phyloP scores from a whole-genome alignment of 2,797 vertebrate genomes.

The Ciconia nigra region DNA sequence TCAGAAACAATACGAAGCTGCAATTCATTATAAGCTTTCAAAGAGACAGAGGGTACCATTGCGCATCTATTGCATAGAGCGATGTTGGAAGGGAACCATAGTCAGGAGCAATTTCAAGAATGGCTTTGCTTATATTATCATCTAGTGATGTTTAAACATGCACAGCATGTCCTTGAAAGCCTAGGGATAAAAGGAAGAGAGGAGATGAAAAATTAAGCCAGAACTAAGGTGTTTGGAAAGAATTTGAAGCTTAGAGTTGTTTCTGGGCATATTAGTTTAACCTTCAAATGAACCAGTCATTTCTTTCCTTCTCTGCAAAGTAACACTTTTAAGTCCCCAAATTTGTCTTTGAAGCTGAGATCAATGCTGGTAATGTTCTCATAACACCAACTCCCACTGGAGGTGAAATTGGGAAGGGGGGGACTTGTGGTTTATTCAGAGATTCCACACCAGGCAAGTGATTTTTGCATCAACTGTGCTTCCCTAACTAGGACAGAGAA shows the following conservation, averaged over 20 bases:
- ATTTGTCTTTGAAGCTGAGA: constrained; percentile 62
- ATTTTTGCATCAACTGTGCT: constrained; percentile 6
- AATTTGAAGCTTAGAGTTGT: constrained; percentile 20
- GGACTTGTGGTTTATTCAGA: constrained; percentile 15
- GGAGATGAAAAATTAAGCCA: constrained; percentile 56
- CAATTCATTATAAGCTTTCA: neutral
- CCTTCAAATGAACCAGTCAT: constrained; percentile 30
- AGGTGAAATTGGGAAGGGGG: constrained; percentile 21
- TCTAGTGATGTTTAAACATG: constrained; percentile 20
- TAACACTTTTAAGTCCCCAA: neutral
- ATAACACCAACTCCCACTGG: constrained; percentile 52
- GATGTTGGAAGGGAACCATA: neutral
- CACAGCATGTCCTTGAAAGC: constrained; percentile 30
- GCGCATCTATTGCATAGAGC: neutral
- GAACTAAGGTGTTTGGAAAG: constrained; percentile 24
- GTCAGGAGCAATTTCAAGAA: constrained; percentile 21
- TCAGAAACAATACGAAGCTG: neutral
- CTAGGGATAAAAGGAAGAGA: constrained; percentile 13
- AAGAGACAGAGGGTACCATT: neutral
- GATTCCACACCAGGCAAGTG: constrained; percentile 13
- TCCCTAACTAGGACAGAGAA: constrained; percentile 43
- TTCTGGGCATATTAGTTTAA: constrained; percentile 34
- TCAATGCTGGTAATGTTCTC: constrained; percentile 58
- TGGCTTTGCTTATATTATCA: constrained; percentile 19
- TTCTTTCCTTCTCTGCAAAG: neutral